These are phyloP conservation scores for Tetrax tetrax DNA, from an alignment of 2,113 vertebrate genomes.

Conservation along the genomic window DNA sequence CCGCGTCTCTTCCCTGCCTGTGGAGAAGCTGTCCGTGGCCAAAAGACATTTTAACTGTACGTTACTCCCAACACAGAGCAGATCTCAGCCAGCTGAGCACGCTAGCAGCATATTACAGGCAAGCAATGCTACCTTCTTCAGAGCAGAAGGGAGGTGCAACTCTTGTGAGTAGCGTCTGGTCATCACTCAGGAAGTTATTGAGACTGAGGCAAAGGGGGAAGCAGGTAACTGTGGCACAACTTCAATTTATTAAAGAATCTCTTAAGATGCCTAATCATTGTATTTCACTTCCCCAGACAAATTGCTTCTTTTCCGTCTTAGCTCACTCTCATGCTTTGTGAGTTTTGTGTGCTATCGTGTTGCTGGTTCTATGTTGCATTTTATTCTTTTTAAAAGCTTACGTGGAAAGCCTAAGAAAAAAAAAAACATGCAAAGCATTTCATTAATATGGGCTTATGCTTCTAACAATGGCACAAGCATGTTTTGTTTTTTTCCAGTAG, in stretches of 20 bases:
- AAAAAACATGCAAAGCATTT: neutral
- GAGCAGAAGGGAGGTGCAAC: neutral
- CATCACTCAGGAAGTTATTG: neutral
- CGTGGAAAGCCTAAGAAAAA: neutral
- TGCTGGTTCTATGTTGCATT: neutral
- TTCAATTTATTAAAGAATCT: neutral
- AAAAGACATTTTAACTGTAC: rapidly evolving
- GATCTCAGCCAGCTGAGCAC: neutral
- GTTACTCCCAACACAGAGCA: rapidly evolving
- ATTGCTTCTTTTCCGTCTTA: neutral
- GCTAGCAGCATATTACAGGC: rapidly evolving
- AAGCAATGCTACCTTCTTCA: too few species aligned
- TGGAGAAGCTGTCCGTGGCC: rapidly evolving
- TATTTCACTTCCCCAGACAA: neutral
- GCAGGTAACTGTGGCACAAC: neutral
- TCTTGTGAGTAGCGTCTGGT: neutral
- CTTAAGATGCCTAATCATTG: neutral
- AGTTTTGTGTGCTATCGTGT: neutral
- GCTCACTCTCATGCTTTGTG: neutral
- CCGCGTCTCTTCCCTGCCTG: neutral
- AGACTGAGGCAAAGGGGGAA: neutral
- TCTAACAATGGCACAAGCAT: neutral
- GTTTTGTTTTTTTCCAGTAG: neutral
- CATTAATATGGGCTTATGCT: neutral
- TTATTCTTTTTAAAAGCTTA: neutral